Evolutionary conservation across 1,140 invertebrate species (phyloP), one percentile per base, ranked within the genome.

Genomic region (Zelostemma sp.): DNA sequence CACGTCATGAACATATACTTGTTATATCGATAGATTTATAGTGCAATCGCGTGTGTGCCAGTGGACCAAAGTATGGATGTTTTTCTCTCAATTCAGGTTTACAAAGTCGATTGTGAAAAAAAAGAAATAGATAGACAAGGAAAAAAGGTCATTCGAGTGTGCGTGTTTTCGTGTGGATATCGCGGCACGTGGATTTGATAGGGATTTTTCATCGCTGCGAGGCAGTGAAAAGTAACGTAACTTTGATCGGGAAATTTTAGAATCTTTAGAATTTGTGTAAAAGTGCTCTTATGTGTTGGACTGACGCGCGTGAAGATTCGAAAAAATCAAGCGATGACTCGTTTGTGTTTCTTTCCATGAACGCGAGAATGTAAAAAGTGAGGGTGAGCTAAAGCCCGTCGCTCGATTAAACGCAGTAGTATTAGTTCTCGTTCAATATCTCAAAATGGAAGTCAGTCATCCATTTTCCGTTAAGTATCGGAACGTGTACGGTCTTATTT

Each of bases 1-100:
- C 68, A 78, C 66, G 80, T 82, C 78, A 74, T 75, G 28, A 64
- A 79, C 72, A 75, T 71, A 81, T 80, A 81, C 71, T 74, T 83
- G 76, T 83, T 82, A 81, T 81, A 80, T 83, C 77, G 72, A 79
- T 80, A 83, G 80, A 77, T 79, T 77, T 78, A 80, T 79, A 81
- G 81, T 83, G 80, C 80, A 80, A 83, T 80, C 75, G 80, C 72
- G 80, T 81, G 76, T 80, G 78, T 79, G 78, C 73, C 71, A 79
- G 75, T 82, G 80, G 78, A 82, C 78, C 81, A 83, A 82, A 72
- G 76, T 81, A 63, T 82, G 79, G 80, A 81, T 83, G 81, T 35
- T 35, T 35, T 35, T 25, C 21, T 25, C 21, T 25, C 21, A 25
- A 25, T 25, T 25, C 21, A 25, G 21, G 8, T 25, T 25, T 8